A percentile compares a stretch with the other conserved stretches of the same genome.
Evolutionary conservation across 2,113 vertebrate species (phyloP).

Genomic region (human): GRCh38 chr11:40643501-40644000

Average conservation of each 20-base stretch:
- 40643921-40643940: neutral
- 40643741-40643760: neutral
- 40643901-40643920: neutral
- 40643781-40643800: neutral
- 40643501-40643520: neutral
- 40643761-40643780: rapidly evolving
- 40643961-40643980: neutral
- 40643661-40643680: rapidly evolving
- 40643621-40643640: rapidly evolving
- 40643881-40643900: neutral
- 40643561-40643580: neutral
- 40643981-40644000: neutral
- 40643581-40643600: neutral
- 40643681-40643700: neutral
- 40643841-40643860: neutral
- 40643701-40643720: neutral
- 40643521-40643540: rapidly evolving
- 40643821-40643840: neutral
- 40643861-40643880: neutral
- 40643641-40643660: rapidly evolving
- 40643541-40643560: neutral
- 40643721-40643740: neutral
- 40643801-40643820: neutral
- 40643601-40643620: neutral
- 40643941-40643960: neutral